Evolutionary conservation across 2,888 invertebrate genomes (phyloP).

Genomic region (Polietes domitor): DNA sequence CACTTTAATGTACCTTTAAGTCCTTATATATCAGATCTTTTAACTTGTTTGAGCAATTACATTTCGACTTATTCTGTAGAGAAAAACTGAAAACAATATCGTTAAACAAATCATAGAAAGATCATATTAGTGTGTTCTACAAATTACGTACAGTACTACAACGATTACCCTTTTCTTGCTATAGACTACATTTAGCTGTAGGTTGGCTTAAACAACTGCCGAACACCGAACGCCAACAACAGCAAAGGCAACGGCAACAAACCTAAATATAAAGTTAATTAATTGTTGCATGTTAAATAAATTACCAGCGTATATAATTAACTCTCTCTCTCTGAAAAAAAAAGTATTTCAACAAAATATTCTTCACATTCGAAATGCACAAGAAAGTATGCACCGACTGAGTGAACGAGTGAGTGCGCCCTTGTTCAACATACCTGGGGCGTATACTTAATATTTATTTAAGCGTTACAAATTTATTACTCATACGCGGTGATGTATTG

Average conservation of each 20-base stretch:
- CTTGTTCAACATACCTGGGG: not conserved
- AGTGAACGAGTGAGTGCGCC: not conserved
- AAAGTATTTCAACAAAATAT: conserved; percentile 33
- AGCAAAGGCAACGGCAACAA: not conserved
- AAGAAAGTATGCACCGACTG: not conserved
- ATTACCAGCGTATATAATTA: conserved; percentile 63
- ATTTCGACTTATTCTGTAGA: too few relatives aligned
- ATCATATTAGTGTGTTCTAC: too few relatives aligned
- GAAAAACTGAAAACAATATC: too few relatives aligned
- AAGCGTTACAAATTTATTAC: not conserved
- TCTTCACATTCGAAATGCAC: not conserved
- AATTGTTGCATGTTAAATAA: conserved; percentile 66
- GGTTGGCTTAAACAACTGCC: conserved; percentile 26
- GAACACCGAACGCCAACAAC: not conserved
- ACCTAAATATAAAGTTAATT: conserved; percentile 56
- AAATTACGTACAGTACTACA: too few relatives aligned
- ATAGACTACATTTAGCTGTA: not conserved
- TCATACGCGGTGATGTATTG: conserved; percentile 23
- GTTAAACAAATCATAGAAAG: too few relatives aligned
- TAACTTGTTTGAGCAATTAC: too few relatives aligned
- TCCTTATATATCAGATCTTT: too few relatives aligned
- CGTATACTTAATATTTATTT: conserved; percentile 42
- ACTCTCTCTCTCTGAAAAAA: too few relatives aligned
- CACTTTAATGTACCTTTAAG: too few relatives aligned
- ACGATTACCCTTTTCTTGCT: not conserved